Percentiles rank a stretch among this genome's conserved stretches.
Evolutionary conservation across 2,888 invertebrate species (phyloP).

Genomic region (Anoncus sp.): DNA sequence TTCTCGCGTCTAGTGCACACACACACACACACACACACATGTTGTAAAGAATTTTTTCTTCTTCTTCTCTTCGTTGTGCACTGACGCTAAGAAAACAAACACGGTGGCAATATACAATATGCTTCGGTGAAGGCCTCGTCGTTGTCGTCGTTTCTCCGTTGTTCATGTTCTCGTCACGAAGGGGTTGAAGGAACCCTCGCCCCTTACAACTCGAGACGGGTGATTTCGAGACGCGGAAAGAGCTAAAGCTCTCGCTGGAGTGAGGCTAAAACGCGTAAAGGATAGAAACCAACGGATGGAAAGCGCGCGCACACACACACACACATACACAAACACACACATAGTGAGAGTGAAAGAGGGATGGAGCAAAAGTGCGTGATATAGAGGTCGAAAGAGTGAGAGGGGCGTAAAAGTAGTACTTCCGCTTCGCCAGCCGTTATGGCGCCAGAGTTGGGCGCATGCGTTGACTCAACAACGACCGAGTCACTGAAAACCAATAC

Average conservation of each 20-base stretch:
- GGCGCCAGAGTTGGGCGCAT: slow-evolving; percentile 75
- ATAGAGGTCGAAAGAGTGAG: slow-evolving; percentile 66
- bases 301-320: slow-evolving; percentile 39
- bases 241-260: slow-evolving; percentile 61
- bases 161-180: slow-evolving; percentile 54
- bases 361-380: slow-evolving; percentile 53
- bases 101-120: slow-evolving; percentile 66
- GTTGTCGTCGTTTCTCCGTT: slow-evolving; percentile 36
- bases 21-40: neutral
- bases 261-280: slow-evolving; percentile 31
- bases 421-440: slow-evolving; percentile 79
- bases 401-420: slow-evolving; percentile 81
- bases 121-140: slow-evolving; percentile 45
- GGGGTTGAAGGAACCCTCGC: slow-evolving; percentile 62
- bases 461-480: slow-evolving; percentile 50
- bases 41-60: neutral
- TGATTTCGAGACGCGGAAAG: slow-evolving; percentile 74
- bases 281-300: slow-evolving; percentile 53
- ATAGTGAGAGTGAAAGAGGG: slow-evolving; percentile 50
- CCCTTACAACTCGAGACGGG: slow-evolving; percentile 77
- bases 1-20: slow-evolving; percentile 8
- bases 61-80: slow-evolving; percentile 19
- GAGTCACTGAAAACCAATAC: slow-evolving; percentile 5
- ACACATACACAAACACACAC: slow-evolving; percentile 37
- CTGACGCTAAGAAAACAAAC: slow-evolving; percentile 71